A percentile compares a stretch with the other conserved stretches of the same genome.
phyloP scores from a whole-genome alignment of 2,888 invertebrate genomes.

The Atrina japonica region DNA sequence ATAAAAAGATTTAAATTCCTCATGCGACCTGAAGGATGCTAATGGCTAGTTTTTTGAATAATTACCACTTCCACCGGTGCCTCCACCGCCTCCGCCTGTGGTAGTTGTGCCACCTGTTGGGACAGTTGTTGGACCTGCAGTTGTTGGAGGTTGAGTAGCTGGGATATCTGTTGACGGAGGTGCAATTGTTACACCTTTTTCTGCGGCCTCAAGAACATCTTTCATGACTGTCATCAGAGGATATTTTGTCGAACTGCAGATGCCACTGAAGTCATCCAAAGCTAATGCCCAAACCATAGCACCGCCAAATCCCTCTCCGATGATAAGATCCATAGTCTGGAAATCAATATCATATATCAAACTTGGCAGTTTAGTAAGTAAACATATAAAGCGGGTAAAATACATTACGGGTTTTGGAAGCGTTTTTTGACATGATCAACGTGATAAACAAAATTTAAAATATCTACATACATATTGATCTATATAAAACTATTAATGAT shows the following conservation, averaged over 20 bases:
- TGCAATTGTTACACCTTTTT: slow-evolving; percentile 13
- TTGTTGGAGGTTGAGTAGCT: too few relatives aligned
- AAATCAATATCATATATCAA: background rate
- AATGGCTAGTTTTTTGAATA: too few relatives aligned
- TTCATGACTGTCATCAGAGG: slow-evolving; percentile 45
- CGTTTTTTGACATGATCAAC: background rate
- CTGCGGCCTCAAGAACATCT: slow-evolving; percentile 20
- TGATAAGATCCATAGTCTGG: background rate
- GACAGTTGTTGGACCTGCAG: background rate
- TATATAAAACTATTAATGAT: too few relatives aligned
- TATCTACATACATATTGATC: too few relatives aligned
- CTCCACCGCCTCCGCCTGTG: background rate
- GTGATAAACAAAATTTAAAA: too few relatives aligned
- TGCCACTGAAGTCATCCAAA: slow-evolving; percentile 53
- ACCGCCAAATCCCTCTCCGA: slow-evolving; percentile 50
- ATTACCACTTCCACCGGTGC: background rate
- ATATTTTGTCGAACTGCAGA: slow-evolving; percentile 40
- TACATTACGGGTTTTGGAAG: background rate
- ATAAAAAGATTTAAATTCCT: background rate
- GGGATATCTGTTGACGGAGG: slow-evolving; percentile 15
- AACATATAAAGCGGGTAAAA: background rate
- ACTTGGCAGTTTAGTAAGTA: background rate
- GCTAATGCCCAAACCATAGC: slow-evolving; percentile 59
- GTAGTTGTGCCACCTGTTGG: too few relatives aligned
- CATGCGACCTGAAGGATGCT: too few relatives aligned